Percentiles rank a stretch among this genome's conserved stretches.
Conservation (phyloP, 2,888 invertebrate genomes). For the Rhabditophanes sp. region DNA sequence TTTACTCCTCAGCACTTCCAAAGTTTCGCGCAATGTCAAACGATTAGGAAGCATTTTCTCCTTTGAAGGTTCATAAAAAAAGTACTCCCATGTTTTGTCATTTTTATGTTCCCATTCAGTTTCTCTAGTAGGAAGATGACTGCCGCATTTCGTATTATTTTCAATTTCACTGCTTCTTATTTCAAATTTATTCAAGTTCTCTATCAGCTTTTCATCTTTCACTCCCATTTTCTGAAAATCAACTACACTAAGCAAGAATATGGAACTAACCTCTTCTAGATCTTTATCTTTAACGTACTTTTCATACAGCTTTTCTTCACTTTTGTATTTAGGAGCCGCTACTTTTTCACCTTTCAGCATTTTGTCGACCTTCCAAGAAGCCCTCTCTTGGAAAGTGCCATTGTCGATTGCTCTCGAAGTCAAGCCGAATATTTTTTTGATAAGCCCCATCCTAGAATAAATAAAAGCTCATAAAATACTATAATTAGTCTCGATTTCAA, state of each 20-base stretch:
- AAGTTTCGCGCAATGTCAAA: constrained; percentile 30
- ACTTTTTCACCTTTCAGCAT: constrained; percentile 17
- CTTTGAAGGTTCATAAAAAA: constrained; percentile 32
- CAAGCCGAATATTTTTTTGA: constrained; percentile 7
- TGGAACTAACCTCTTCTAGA: constrained; percentile 13
- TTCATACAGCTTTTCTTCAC: constrained; percentile 19
- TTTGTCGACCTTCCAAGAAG: constrained; percentile 12
- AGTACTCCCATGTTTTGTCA: constrained; percentile 32
- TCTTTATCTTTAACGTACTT: constrained; percentile 15
- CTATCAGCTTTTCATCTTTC: constrained; percentile 23
- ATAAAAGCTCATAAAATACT: no score
- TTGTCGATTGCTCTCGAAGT: constrained; percentile 14
- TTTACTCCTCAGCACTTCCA: constrained; percentile 19
- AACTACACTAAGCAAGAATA: constrained; percentile 2
- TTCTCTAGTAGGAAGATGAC: constrained; percentile 24
- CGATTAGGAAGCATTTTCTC: constrained; percentile 29
- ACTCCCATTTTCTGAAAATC: constrained; percentile 18
- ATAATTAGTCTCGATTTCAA: not conserved
- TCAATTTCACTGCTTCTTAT: constrained; percentile 25
- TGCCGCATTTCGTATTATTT: no score
- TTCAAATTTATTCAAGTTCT: constrained; percentile 29
- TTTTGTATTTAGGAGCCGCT: constrained; percentile 28
- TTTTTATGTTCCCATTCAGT: constrained; percentile 23
- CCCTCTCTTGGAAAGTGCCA: constrained; percentile 18
- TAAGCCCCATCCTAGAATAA: constrained; percentile 3